Percentiles rank a stretch among this genome's conserved stretches.
Conservation (phyloP, 2,888 invertebrate genomes). For the Synergus laeviventris region DNA sequence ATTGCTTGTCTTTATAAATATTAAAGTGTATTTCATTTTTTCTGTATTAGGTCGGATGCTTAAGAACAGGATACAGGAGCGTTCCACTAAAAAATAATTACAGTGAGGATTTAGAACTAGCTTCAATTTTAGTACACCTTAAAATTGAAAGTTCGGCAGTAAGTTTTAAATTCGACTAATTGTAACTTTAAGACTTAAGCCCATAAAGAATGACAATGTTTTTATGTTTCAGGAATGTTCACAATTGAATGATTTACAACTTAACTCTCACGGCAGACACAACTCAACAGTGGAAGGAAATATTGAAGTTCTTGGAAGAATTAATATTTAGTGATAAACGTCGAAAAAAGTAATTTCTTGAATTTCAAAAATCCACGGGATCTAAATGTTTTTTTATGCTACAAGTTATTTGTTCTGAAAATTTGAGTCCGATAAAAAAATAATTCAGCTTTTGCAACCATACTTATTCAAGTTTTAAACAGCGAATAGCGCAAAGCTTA, state of each 20-base stretch:
- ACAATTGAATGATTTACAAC: neutral
- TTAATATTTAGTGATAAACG: neutral
- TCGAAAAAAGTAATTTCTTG: neutral
- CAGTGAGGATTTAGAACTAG: constrained; percentile 94
- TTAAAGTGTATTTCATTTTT: neutral
- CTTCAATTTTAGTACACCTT: constrained; percentile 91
- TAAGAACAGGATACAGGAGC: constrained; percentile 92
- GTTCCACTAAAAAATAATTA: constrained; percentile 92
- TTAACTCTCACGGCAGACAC: neutral
- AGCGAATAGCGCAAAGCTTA: no score
- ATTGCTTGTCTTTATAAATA: neutral
- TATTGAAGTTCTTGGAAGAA: neutral
- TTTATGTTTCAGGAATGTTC: neutral
- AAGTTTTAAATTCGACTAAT: constrained; percentile 26
- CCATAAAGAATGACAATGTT: no score
- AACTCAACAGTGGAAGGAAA: neutral
- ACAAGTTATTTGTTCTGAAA: no score
- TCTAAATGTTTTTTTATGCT: no score
- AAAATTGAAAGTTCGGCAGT: constrained; percentile 77
- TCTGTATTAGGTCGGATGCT: constrained; percentile 80
- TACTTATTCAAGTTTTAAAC: no score
- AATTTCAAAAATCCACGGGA: no score
- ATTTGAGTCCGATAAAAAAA: no score
- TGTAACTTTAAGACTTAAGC: no score
- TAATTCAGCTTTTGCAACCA: no score